Percentiles rank a stretch among this genome's conserved stretches.
These are phyloP conservation scores for Helarctos malayanus DNA, from an alignment of 2,797 vertebrate genomes.

Conservation along the genomic window DNA sequence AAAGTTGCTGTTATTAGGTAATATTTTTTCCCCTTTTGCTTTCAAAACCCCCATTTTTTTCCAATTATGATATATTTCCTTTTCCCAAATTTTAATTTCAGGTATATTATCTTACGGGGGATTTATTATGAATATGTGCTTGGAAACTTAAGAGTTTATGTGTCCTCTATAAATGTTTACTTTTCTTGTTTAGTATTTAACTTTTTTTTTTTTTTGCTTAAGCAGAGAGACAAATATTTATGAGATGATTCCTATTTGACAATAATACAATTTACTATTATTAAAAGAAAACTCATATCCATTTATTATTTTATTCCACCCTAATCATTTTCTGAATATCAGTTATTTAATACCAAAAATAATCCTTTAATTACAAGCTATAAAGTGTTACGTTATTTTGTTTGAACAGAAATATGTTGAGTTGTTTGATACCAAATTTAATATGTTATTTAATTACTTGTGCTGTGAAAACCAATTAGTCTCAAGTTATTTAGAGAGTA, in stretches of 20 bases:
- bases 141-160: neutral
- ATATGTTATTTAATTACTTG: neutral
- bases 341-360: neutral
- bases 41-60: neutral
- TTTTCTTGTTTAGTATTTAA: neutral
- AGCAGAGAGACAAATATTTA: conserved; percentile 45
- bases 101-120: neutral
- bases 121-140: conserved; percentile 46
- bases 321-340: neutral
- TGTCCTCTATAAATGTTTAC: neutral
- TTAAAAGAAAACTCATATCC: neutral
- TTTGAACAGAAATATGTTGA: conserved; percentile 43
- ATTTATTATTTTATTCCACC: conserved; percentile 17
- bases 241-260: neutral
- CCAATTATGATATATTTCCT: neutral
- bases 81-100: conserved; percentile 35
- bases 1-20: conserved; percentile 90
- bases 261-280: neutral
- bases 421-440: neutral
- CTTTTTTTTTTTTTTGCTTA: neutral
- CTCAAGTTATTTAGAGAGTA: conserved; percentile 12
- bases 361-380: neutral
- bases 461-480: conserved; percentile 39
- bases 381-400: neutral
- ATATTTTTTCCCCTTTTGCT: conserved; percentile 39